Evolutionary conservation across 37 sponge, comb jelly and placozoan species (phyloP).

Genomic region (Geodia barretti): DNA sequence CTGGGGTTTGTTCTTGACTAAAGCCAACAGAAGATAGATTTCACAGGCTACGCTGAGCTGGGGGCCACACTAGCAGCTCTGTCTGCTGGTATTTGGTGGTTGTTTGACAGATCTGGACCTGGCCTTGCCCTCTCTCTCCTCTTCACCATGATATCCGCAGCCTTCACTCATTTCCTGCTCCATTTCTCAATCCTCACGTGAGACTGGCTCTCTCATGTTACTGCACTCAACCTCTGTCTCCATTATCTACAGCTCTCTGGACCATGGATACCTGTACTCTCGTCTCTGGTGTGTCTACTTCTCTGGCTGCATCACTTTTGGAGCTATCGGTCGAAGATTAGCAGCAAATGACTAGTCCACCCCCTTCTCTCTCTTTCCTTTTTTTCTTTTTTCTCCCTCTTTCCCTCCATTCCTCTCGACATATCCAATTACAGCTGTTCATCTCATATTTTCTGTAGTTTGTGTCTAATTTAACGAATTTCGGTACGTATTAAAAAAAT

Average conservation of each 20-base stretch:
- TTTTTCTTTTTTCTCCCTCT: background rate
- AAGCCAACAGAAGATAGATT: conserved; percentile 77
- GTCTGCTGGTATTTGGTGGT: conserved; percentile 95
- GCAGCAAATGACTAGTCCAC: conserved; percentile 34
- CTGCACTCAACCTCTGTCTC: too few species aligned
- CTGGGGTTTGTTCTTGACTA: conserved; percentile 30
- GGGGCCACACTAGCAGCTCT: conserved; percentile 78
- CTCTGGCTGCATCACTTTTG: conserved; percentile 95
- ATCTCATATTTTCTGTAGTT: background rate
- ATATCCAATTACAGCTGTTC: background rate
- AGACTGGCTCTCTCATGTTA: background rate
- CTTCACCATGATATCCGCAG: conserved; percentile 60
- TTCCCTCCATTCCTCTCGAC: background rate
- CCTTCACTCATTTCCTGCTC: conserved; percentile 64
- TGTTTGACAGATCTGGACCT: conserved; percentile 86
- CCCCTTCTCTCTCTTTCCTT: background rate
- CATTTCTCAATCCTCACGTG: conserved; percentile 6
- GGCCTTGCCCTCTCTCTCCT: conserved; percentile 81
- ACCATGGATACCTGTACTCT: conserved; percentile 72
- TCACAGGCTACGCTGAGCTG: conserved; percentile 78
- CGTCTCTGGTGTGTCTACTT: conserved; percentile 88
- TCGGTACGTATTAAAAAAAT: too few species aligned
- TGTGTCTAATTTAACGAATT: background rate
- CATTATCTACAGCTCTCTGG: conserved; percentile 28
- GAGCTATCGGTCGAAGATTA: conserved; percentile 82